Percentiles rank a stretch among this genome's conserved stretches.
Evolutionary conservation across 2,797 vertebrate genomes (phyloP).

Genomic region (Rhadinocentrus ornatus): DNA sequence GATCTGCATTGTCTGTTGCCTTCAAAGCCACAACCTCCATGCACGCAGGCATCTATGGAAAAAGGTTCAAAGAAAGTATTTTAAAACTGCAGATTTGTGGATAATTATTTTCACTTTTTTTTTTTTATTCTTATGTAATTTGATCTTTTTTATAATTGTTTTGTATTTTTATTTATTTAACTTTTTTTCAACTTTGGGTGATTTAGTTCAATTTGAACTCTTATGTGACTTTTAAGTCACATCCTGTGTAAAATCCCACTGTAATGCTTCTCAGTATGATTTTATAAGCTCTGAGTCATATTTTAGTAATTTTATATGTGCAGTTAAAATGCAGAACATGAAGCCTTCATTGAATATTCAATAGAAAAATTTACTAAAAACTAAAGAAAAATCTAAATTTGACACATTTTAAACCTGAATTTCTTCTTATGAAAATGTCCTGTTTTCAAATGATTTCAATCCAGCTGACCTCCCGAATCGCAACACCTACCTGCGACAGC

Average conservation of each 20-base stretch:
- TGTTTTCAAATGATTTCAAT: constrained; percentile 23
- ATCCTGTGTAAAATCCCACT: not conserved
- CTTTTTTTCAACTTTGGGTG: not conserved
- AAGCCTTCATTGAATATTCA: not conserved
- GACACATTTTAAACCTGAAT: not conserved
- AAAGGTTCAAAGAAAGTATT: not conserved
- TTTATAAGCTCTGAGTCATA: not conserved
- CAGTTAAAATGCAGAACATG: not conserved
- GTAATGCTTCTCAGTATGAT: not conserved
- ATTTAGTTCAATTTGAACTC: not conserved
- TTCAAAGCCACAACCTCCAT: constrained; percentile 10
- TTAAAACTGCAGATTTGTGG: not conserved
- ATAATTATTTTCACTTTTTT: not conserved
- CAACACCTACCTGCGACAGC: constrained; percentile 38
- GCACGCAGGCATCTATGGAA: constrained; percentile 7
- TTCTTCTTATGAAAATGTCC: not conserved
- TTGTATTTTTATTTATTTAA: too few relatives aligned
- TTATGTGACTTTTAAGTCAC: not conserved
- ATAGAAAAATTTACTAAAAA: not conserved
- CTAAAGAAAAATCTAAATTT: not conserved
- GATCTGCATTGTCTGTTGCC: constrained; percentile 10
- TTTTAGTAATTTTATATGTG: not conserved
- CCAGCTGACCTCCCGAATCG: constrained; percentile 17
- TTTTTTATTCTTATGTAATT: not conserved
- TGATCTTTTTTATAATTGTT: too few relatives aligned